Evolutionary conservation across 2,113 vertebrate genomes (phyloP), one percentile per base, ranked within the genome.

Genomic region (Carassius gibelio): DNA sequence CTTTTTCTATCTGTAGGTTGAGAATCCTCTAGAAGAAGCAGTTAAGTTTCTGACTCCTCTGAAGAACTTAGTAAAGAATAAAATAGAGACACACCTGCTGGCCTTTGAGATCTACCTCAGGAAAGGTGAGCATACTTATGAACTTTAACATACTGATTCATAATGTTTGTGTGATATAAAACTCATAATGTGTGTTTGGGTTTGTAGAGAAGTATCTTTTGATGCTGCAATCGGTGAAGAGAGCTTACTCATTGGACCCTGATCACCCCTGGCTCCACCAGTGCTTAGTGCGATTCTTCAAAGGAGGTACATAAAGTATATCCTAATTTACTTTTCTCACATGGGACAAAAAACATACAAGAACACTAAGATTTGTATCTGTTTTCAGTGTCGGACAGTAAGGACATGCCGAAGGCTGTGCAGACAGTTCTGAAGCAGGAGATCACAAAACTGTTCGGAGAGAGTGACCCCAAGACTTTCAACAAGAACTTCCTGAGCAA

Each of bases 81-180:
- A 96, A 93, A 99, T 99, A 90, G 98, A 99, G 91, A 99, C 97
- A 0, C 98, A 99, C 94, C 96, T 99, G 88, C 94, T 98, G 95
- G 98, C 98, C 92, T 99, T 99, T 78, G 98, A 99, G 93, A 99
- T 99, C 92, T 99, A 99, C 94, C 98, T 97, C 93, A 96, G 98
- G 93, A 99, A 98, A 99, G 97, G 98, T 99, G 50, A 82, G 45
- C 34, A 3, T 15, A 59, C 9, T 38, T 8, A 84, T 48, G 2
- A 1, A 13, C 64, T 26, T 55, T 4, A 19, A 8, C 21, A 72
- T 34, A 13, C 3, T 83, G 62, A 38, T 50, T 52, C 15, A 9
- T 48, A 48, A 30, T 11, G 0, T 10, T 52, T 8, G 42, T 2
- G 8, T 45, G 42, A 45, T 69, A 26, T 81, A 14, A 52, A 71